Evolutionary conservation across 2,797 vertebrate species (phyloP).

Genomic region (Enteromius viviparus): DNA sequence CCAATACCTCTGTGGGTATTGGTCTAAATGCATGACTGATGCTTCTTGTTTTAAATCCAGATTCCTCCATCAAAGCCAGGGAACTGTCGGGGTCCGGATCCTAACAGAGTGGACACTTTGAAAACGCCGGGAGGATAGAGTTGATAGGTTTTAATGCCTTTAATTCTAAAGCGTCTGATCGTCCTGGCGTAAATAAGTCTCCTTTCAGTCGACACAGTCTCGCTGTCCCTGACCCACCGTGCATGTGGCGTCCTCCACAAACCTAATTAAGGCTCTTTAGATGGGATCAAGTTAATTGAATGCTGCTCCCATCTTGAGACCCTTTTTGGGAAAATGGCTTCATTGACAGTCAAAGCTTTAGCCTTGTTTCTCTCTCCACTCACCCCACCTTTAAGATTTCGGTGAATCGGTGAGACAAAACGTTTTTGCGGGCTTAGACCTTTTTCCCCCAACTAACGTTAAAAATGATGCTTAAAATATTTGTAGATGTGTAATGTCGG

Average conservation of each 20-base stretch:
- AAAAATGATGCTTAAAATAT: conserved; percentile 10
- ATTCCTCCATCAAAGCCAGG: conserved; percentile 67
- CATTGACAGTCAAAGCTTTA: conserved; percentile 51
- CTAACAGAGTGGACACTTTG: conserved; percentile 77
- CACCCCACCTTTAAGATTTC: conserved; percentile 26
- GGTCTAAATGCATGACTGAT: conserved; percentile 53
- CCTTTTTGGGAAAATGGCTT: conserved; percentile 61
- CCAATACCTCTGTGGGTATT: conserved; percentile 35
- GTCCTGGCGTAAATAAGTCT: conserved; percentile 88
- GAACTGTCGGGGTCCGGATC: conserved; percentile 76
- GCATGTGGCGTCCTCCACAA: conserved; percentile 73
- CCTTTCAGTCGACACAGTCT: conserved; percentile 78
- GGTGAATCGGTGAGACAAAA: conserved; percentile 27
- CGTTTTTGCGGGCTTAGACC: conserved; percentile 8
- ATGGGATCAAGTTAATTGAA: conserved; percentile 77
- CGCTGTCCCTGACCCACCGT: conserved; percentile 51
- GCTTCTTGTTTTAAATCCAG: conserved; percentile 48
- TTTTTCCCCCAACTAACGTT: background rate
- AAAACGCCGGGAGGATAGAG: conserved; percentile 77
- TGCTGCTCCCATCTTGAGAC: conserved; percentile 63
- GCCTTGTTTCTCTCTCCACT: conserved; percentile 53
- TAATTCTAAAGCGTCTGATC: conserved; percentile 85
- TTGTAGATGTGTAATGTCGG: background rate
- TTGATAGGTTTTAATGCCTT: conserved; percentile 88
- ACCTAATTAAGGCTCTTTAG: conserved; percentile 78